Conservation (phyloP, 2,113 vertebrate species). For the Empidonax traillii region DNA sequence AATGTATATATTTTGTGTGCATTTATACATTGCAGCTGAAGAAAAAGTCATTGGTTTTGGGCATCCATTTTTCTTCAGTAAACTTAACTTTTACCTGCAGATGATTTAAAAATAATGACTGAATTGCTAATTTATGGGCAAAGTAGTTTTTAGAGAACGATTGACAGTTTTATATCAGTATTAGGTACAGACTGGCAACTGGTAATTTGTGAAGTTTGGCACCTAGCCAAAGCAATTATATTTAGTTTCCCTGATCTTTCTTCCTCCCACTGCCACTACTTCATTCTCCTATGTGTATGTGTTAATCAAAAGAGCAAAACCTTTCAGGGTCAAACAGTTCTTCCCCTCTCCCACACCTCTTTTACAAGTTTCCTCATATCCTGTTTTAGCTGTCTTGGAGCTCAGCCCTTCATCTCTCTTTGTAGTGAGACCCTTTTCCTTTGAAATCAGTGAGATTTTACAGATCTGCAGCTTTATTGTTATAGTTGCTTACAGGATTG, state of each 20-base stretch:
- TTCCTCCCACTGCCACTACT: neutral
- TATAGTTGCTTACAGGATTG: neutral
- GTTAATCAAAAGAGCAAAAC: constrained; percentile 4
- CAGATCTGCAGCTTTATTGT: neutral
- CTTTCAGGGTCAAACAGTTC: neutral
- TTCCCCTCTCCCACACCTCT: neutral
- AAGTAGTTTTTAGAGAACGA: neutral
- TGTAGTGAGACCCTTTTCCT: neutral
- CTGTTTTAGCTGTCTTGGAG: neutral
- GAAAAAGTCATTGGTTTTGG: rapidly evolving
- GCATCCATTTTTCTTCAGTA: neutral
- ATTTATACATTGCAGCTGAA: neutral
- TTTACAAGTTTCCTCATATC: neutral
- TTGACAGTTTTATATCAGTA: neutral
- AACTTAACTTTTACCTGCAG: neutral
- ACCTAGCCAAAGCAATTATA: neutral
- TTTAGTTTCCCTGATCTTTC: neutral
- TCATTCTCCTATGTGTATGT: neutral
- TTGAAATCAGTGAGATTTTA: neutral
- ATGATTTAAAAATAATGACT: neutral
- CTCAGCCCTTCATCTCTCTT: neutral
- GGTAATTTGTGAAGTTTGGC: constrained; percentile 39
- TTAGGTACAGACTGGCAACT: neutral
- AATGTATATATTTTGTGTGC: neutral
- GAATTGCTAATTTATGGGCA: neutral